These are phyloP conservation scores for Phoebastria nigripes DNA, from an alignment of 2,797 vertebrate genomes.

Conservation along the genomic window DNA sequence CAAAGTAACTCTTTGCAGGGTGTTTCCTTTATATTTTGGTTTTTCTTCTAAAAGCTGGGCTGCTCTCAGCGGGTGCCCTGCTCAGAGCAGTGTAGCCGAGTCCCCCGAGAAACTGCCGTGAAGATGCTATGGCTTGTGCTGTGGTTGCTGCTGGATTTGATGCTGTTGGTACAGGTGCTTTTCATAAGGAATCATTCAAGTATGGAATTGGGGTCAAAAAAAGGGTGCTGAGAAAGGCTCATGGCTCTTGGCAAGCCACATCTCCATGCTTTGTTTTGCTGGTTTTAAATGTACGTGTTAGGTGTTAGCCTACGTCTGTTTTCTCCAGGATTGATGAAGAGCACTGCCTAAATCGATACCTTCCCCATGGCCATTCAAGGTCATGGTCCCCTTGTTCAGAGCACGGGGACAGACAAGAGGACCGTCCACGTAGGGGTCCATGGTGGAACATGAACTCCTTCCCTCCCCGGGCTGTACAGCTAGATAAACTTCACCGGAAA, in stretches of 20 bases:
- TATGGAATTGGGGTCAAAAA: background rate
- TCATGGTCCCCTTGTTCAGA: background rate
- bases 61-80: background rate
- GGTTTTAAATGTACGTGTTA: fast-evolving
- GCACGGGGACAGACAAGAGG: background rate
- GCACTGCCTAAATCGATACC: background rate
- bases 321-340: background rate
- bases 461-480: background rate
- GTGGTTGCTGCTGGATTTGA: background rate
- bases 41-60: background rate
- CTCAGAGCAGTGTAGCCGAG: background rate
- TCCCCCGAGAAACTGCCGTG: background rate
- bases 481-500: background rate
- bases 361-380: background rate
- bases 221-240: background rate
- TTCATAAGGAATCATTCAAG: background rate
- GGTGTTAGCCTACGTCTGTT: background rate
- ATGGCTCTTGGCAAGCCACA: background rate
- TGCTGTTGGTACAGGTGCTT: background rate
- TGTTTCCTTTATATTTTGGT: background rate
- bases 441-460: background rate
- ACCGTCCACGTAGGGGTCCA: fast-evolving
- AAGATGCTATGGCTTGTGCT: background rate
- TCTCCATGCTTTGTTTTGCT: background rate
- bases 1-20: background rate